Evolutionary conservation across 1,140 invertebrate species (phyloP).

Genomic region (Ctenoplectra terminalis): DNA sequence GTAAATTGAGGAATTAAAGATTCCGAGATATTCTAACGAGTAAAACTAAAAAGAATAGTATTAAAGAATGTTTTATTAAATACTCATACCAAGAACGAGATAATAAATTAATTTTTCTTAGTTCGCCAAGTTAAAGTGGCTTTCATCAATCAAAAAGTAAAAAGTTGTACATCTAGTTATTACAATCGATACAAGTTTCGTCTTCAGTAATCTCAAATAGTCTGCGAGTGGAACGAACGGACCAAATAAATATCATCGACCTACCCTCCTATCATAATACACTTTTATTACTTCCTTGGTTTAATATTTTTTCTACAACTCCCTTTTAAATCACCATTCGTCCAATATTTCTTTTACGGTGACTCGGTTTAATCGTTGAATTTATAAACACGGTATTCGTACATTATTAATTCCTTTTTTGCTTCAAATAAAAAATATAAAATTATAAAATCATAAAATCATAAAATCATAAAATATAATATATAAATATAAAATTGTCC

Average conservation of each 20-base stretch:
- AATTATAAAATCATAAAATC: no score
- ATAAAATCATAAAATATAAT: no score
- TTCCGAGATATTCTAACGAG: no score
- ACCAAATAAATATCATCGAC: slow-evolving; percentile 12
- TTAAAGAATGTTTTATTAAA: background rate
- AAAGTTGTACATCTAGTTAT: background rate
- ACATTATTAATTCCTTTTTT: background rate
- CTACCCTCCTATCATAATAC: background rate
- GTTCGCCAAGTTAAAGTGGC: background rate
- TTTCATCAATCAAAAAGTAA: background rate
- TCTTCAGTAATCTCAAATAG: slow-evolving; percentile 1
- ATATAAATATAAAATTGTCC: no score
- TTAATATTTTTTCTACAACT: slow-evolving; percentile 5
- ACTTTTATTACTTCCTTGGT: background rate
- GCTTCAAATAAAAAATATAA: no score
- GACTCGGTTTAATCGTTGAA: background rate
- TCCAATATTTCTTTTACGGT: no score
- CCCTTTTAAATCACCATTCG: background rate
- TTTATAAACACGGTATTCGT: background rate
- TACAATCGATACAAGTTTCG: background rate
- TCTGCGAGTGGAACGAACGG: background rate
- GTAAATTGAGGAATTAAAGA: no score
- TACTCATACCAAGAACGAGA: background rate
- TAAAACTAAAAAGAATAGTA: background rate
- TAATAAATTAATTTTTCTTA: background rate